Percentiles rank a stretch among this genome's conserved stretches.
Conservation (phyloP, 1,140 invertebrate genomes). For the Lepidurus arcticus region DNA sequence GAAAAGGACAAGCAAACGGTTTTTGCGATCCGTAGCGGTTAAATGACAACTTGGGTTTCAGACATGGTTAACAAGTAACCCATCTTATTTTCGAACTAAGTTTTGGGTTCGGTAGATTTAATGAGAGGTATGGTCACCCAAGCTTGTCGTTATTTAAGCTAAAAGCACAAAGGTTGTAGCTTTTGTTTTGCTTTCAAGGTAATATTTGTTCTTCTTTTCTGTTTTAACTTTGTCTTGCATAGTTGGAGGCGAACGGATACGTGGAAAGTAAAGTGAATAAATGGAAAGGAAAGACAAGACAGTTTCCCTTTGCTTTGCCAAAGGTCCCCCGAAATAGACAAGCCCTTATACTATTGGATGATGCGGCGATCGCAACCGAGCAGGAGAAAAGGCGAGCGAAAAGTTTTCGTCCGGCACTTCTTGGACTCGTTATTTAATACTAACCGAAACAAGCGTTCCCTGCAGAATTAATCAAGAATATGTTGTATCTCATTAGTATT, state of each 20-base stretch:
- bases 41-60: not conserved
- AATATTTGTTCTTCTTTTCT: not conserved
- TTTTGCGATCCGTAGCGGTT: not conserved
- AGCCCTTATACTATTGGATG: not conserved
- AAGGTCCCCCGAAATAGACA: conserved; percentile 18
- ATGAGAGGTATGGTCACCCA: not conserved
- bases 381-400: not conserved
- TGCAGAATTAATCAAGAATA: not conserved
- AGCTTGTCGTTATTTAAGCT: not conserved
- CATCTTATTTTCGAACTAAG: not conserved
- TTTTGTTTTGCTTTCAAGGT: not conserved
- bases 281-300: conserved; percentile 2
- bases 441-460: not conserved
- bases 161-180: not conserved
- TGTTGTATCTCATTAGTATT: not conserved
- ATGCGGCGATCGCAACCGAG: not conserved
- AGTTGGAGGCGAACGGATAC: conserved; percentile 8
- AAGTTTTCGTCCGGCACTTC: not conserved
- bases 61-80: not conserved
- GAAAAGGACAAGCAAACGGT: not conserved
- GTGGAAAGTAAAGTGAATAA: not conserved
- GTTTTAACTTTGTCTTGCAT: not conserved
- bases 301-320: not conserved
- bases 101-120: not conserved
- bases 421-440: too few species aligned